Evolutionary conservation across 2,797 vertebrate species (phyloP).

Genomic region (Megaceryle alcyon): DNA sequence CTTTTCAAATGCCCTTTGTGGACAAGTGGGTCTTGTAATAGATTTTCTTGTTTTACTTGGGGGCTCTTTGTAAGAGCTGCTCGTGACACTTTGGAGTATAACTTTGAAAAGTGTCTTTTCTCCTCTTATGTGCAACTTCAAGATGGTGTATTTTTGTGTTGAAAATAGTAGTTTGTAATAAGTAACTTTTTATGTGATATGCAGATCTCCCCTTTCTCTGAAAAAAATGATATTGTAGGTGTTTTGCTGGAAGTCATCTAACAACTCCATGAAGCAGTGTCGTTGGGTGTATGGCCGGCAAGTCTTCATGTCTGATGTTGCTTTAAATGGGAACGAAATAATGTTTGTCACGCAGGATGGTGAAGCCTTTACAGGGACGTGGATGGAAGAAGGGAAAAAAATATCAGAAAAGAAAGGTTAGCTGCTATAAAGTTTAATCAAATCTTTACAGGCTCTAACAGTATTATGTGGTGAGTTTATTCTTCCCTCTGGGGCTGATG

Average conservation of each 20-base stretch:
- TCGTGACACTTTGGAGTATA: neutral
- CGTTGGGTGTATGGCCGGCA: conserved; percentile 94
- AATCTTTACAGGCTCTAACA: neutral
- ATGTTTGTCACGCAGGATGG: conserved; percentile 95
- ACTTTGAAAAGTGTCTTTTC: neutral
- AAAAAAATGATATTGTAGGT: conserved; percentile 80
- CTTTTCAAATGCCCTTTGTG: neutral
- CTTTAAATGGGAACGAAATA: conserved; percentile 89
- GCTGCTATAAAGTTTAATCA: neutral
- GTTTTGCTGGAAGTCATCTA: conserved; percentile 91
- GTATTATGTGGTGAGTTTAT: neutral
- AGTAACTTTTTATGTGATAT: neutral
- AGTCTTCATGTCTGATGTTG: conserved; percentile 94
- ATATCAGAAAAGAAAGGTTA: conserved; percentile 90
- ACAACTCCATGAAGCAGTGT: conserved; percentile 88
- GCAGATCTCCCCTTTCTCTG: neutral
- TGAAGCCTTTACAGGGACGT: conserved; percentile 93
- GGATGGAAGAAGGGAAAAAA: conserved; percentile 90
- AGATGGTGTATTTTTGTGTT: neutral
- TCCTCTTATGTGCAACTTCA: neutral
- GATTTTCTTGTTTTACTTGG: neutral
- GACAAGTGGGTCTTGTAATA: neutral
- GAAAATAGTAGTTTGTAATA: neutral
- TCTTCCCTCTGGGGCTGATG: neutral
- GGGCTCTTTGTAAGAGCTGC: neutral